Conservation (phyloP, 2,888 invertebrate genomes). For the Hemithea aestivaria region DNA sequence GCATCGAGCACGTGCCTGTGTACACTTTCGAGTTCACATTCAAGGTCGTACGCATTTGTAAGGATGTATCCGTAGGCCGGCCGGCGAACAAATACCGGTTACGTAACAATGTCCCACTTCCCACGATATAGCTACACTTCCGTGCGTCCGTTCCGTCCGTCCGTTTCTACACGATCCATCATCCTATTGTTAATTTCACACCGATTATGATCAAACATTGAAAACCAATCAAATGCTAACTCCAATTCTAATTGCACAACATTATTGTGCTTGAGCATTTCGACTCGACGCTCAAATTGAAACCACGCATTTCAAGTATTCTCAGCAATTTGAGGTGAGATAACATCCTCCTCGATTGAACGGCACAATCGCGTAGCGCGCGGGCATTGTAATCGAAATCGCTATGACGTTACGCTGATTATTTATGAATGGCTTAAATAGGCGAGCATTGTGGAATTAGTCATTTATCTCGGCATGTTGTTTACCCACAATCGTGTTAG, state of each 20-base stretch:
- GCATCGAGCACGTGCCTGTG: constrained; percentile 75
- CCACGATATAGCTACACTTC: constrained; percentile 64
- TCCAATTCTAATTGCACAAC: not conserved
- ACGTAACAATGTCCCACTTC: constrained; percentile 74
- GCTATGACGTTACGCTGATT: constrained; percentile 62
- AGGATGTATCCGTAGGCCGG: constrained; percentile 75
- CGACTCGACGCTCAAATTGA: no score
- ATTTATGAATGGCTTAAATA: constrained; percentile 71
- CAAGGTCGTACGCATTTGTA: constrained; percentile 79
- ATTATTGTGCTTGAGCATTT: no score
- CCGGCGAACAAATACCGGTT: constrained; percentile 74
- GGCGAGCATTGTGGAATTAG: constrained; percentile 73
- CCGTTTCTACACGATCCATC: constrained; percentile 50
- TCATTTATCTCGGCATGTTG: constrained; percentile 76
- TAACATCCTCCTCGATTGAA: constrained; percentile 29
- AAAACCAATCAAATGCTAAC: constrained; percentile 5
- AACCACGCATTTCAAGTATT: not conserved
- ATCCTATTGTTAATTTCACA: constrained; percentile 15
- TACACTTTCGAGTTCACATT: constrained; percentile 77
- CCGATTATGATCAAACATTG: constrained; percentile 7
- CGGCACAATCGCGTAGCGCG: constrained; percentile 31
- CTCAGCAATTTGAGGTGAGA: constrained; percentile 17
- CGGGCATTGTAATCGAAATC: constrained; percentile 51
- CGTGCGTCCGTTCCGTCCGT: constrained; percentile 47
- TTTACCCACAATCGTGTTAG: constrained; percentile 79